Conservation (phyloP, 2,888 invertebrate genomes). For the Aradus depressus region DNA sequence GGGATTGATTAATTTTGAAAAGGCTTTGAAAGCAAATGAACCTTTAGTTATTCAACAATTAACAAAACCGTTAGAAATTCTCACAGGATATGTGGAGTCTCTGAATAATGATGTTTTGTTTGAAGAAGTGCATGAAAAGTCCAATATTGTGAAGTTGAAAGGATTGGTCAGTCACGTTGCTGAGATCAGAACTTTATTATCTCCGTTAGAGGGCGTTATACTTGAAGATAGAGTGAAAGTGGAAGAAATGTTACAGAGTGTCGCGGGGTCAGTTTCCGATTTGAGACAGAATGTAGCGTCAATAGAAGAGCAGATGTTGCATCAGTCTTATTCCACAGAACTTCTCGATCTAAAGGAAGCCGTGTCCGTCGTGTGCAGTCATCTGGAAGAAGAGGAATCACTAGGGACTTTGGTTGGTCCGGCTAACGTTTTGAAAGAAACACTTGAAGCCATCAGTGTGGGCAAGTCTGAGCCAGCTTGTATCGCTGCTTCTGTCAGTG, state of each 20-base stretch:
- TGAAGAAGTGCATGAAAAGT: slow-evolving; percentile 26
- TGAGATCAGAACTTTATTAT: slow-evolving; percentile 29
- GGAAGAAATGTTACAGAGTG: slow-evolving; percentile 22
- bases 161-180: slow-evolving; percentile 32
- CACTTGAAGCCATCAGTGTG: slow-evolving; percentile 17
- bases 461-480: slow-evolving; percentile 16
- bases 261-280: slow-evolving; percentile 31
- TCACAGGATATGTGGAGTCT: slow-evolving; percentile 36
- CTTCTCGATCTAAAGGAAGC: slow-evolving; percentile 24
- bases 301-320: slow-evolving; percentile 44
- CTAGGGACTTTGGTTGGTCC: slow-evolving; percentile 18
- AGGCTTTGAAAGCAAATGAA: slow-evolving; percentile 39
- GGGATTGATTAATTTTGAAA: slow-evolving; percentile 33
- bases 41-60: slow-evolving; percentile 47
- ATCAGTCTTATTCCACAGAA: slow-evolving; percentile 36
- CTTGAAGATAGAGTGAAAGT: slow-evolving; percentile 18
- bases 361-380: slow-evolving; percentile 16
- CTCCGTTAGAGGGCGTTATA: slow-evolving; percentile 17
- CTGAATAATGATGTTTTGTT: slow-evolving; percentile 38
- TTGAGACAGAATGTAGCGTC: slow-evolving; percentile 40
- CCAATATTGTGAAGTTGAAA: slow-evolving; percentile 28
- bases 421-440: slow-evolving; percentile 20
- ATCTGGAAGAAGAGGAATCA: slow-evolving; percentile 17
- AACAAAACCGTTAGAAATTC: slow-evolving; percentile 39
- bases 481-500: slow-evolving; percentile 16